phyloP scores from a whole-genome alignment of 2,888 invertebrate species.

The Candidula unifasciata region DNA sequence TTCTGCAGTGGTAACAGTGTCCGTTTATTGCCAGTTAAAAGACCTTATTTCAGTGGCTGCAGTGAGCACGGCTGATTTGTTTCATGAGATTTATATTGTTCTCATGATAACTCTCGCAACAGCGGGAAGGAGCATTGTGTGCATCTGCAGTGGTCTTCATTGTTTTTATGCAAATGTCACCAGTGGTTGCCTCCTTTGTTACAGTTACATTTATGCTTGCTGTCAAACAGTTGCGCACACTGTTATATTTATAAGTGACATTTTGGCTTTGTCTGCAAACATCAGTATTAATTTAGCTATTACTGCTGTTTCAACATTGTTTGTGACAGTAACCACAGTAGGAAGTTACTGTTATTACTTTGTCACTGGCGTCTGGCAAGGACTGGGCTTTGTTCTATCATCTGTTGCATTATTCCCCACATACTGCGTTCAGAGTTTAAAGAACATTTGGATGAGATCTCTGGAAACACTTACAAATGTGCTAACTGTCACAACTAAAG shows the following conservation, averaged over 20 bases:
- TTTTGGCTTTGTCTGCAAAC: not conserved
- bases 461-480: slow-evolving; percentile 34
- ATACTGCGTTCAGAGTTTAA: slow-evolving; percentile 34
- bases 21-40: not conserved
- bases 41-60: slow-evolving; percentile 26
- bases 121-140: not conserved
- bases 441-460: slow-evolving; percentile 34
- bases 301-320: slow-evolving; percentile 17
- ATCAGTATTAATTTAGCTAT: not conserved
- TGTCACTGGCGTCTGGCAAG: slow-evolving; percentile 49
- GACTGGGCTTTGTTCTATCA: slow-evolving; percentile 52
- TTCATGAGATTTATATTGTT: slow-evolving; percentile 48
- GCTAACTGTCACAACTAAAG: slow-evolving; percentile 61
- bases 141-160: not conserved
- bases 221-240: not conserved
- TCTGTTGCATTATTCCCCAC: slow-evolving; percentile 44
- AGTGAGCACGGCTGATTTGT: slow-evolving; percentile 51
- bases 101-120: not conserved
- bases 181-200: not conserved
- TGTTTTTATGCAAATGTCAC: slow-evolving; percentile 7
- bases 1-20: not conserved
- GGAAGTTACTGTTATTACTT: slow-evolving; percentile 42
- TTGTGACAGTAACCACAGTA: slow-evolving; percentile 39
- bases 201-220: not conserved
- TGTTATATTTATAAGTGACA: not conserved